Conservation (phyloP, 2,888 invertebrate species). For the Magallana nippona region DNA sequence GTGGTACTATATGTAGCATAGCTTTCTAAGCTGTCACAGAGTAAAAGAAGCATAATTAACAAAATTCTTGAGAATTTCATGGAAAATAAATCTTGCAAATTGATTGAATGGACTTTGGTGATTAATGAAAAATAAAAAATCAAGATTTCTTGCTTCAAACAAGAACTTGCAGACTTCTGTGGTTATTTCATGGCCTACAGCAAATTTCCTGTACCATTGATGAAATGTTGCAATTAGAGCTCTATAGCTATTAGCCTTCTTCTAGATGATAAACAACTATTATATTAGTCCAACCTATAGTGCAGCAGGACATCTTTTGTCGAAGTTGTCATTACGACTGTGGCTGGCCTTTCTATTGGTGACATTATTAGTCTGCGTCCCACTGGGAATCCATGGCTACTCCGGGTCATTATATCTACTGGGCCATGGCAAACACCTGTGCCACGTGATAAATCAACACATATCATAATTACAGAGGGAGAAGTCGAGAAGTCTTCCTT, state of each 20-base stretch:
- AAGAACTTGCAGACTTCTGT: neutral
- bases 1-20: no score
- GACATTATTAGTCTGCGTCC: constrained; percentile 14
- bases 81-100: no score
- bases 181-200: neutral
- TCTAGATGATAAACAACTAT: neutral
- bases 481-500: neutral
- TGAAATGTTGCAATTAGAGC: constrained; percentile 6
- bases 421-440: constrained; percentile 10
- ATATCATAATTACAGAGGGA: neutral
- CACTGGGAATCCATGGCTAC: neutral
- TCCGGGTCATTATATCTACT: neutral
- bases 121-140: no score
- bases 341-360: neutral
- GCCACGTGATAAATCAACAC: constrained; percentile 20
- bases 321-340: constrained; percentile 5
- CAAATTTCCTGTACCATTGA: constrained; percentile 21
- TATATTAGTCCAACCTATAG: no score
- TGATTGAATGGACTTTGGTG: no score
- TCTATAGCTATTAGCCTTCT: constrained; percentile 1
- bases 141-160: no score
- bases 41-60: no score
- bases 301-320: neutral
- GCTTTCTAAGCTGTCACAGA: no score
- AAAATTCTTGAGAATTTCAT: no score